Conservation (phyloP, 2,888 invertebrate species). For the Xiphydria camelus region DNA sequence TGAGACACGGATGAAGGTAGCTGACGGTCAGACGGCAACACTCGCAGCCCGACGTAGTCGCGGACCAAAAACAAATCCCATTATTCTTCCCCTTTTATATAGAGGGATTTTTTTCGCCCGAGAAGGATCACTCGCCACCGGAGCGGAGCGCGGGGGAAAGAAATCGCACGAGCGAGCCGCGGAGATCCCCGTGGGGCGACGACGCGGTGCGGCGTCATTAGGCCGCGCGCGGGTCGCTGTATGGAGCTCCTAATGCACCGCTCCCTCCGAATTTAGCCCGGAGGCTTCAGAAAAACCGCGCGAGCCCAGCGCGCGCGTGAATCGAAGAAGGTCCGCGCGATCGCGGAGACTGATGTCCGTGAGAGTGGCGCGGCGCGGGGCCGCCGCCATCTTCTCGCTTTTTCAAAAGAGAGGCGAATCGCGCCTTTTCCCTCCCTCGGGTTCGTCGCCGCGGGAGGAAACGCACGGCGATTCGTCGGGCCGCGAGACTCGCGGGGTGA, state of each 20-base stretch:
- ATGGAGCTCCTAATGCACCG: conserved; percentile 43
- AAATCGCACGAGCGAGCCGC: conserved; percentile 46
- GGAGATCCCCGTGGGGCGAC: conserved; percentile 44
- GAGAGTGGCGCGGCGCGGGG: conserved; percentile 12
- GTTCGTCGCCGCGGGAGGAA: not conserved
- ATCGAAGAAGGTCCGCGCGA: conserved; percentile 10
- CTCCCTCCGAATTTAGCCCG: conserved; percentile 38
- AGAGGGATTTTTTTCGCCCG: conserved; percentile 12
- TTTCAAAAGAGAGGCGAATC: no score
- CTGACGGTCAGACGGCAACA: no score
- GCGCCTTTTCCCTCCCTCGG: no score
- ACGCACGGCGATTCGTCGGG: not conserved
- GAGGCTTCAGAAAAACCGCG: conserved; percentile 44
- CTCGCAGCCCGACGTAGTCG: no score
- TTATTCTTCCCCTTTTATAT: conserved; percentile 14
- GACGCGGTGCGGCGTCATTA: conserved; percentile 47
- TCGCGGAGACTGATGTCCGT: no score
- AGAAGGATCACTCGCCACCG: conserved; percentile 15
- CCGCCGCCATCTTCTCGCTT: no score
- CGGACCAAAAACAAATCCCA: conserved; percentile 17
- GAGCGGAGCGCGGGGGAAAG: conserved; percentile 29
- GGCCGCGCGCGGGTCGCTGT: conserved; percentile 39
- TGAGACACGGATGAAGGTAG: no score
- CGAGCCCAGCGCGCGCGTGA: conserved; percentile 43
- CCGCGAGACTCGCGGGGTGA: not conserved